These are phyloP conservation scores for Coenobita brevimanus DNA, from an alignment of 1,140 invertebrate species.

Conservation along the genomic window DNA sequence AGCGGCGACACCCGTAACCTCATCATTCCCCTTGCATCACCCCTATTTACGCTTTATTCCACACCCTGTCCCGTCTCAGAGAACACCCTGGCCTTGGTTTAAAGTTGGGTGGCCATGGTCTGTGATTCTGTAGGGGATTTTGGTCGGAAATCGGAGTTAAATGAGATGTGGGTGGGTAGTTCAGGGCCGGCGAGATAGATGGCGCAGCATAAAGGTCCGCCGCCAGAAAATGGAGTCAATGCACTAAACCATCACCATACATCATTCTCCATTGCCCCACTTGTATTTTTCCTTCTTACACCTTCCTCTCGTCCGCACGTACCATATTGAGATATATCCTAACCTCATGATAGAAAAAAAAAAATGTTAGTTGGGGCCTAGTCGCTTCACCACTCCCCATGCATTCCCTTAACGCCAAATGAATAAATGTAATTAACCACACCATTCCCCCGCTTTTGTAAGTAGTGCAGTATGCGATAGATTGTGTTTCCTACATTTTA, in stretches of 20 bases:
- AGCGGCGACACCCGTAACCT: slow-evolving; percentile 35
- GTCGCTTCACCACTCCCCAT: no score
- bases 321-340: no score
- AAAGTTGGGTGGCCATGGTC: background rate
- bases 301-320: background rate
- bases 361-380: no score
- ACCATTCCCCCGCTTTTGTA: no score
- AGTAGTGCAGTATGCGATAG: no score
- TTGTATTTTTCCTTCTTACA: background rate
- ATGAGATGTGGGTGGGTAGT: slow-evolving; percentile 21
- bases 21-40: background rate
- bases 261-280: background rate
- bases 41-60: background rate
- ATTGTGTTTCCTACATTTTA: no score
- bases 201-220: slow-evolving; percentile 47
- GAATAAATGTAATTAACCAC: no score
- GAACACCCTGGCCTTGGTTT: background rate
- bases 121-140: no score
- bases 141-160: slow-evolving; percentile 6
- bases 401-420: no score
- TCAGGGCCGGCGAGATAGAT: slow-evolving; percentile 56
- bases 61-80: background rate
- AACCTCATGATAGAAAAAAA: no score
- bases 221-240: slow-evolving; percentile 69
- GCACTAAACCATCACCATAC: slow-evolving; percentile 10